phyloP scores from a whole-genome alignment of 2,888 invertebrate species.

The Cerastis leucographa region DNA sequence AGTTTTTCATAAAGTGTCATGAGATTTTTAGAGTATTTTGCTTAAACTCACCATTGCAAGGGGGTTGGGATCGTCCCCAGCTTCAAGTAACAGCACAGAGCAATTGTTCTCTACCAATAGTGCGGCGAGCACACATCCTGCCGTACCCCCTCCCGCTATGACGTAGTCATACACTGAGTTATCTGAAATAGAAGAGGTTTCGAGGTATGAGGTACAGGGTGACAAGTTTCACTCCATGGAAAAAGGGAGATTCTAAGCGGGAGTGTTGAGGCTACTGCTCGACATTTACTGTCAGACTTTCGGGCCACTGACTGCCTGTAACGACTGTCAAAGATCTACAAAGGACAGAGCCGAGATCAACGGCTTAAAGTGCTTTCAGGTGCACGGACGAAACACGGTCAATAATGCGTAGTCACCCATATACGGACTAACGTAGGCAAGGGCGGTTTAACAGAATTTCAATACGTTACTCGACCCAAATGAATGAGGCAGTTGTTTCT shows the following conservation, averaged over 20 bases:
- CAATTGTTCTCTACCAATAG: not conserved
- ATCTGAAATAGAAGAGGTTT: slow-evolving; percentile 22
- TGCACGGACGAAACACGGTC: no score
- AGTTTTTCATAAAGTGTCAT: not conserved
- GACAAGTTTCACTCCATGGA: not conserved
- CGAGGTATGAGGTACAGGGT: not conserved
- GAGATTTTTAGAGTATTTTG: no score
- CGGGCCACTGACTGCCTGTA: no score
- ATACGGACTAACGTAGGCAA: no score
- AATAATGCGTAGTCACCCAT: no score
- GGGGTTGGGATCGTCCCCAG: slow-evolving; percentile 13
- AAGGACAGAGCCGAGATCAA: no score
- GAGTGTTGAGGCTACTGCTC: not conserved
- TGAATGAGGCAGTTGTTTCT: no score
- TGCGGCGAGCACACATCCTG: slow-evolving; percentile 25
- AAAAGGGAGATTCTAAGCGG: not conserved
- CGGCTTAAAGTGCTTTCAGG: no score
- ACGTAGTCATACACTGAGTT: slow-evolving; percentile 20
- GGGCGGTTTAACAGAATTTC: no score
- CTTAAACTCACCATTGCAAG: slow-evolving; percentile 22
- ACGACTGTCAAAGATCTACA: no score
- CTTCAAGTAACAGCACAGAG: slow-evolving; percentile 35
- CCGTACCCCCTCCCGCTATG: slow-evolving; percentile 35
- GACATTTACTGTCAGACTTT: no score
- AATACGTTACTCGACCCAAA: no score